A percentile compares a stretch with the other conserved stretches of the same genome.
Conservation (phyloP, 1,140 invertebrate species). For the Ceratosolen solmsi region DNA sequence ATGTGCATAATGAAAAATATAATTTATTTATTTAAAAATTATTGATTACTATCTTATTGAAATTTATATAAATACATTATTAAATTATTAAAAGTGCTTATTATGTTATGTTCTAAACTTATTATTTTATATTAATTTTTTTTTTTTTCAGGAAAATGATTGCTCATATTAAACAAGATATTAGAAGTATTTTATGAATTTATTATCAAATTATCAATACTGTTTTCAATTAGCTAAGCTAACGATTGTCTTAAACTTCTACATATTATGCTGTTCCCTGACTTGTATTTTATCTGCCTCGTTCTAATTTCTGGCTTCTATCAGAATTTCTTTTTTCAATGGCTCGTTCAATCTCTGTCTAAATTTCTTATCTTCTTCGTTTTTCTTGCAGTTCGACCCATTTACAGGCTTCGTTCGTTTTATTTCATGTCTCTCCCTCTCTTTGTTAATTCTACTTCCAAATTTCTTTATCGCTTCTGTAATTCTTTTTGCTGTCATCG, state of each 20-base stretch:
- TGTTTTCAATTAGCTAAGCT: not conserved
- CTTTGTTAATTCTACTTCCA: not conserved
- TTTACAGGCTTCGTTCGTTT: not conserved
- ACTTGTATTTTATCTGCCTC: not conserved
- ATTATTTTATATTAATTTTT: no score
- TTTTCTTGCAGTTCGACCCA: constrained; percentile 23
- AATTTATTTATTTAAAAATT: no score
- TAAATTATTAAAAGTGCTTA: no score
- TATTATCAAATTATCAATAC: no score
- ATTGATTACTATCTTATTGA: no score
- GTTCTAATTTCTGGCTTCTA: constrained; percentile 2
- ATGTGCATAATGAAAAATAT: no score
- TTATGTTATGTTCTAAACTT: no score
- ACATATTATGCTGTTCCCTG: not conserved
- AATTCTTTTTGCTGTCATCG: not conserved
- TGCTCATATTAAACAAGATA: no score
- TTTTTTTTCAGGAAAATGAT: no score
- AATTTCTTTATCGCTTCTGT: not conserved
- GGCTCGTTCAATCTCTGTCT: constrained; percentile 27
- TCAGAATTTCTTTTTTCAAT: constrained; percentile 19
- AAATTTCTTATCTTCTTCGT: not conserved
- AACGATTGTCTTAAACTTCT: not conserved
- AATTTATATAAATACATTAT: no score
- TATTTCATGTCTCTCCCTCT: not conserved
- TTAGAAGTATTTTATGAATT: no score